A percentile compares a stretch with the other conserved stretches of the same genome.
Conservation (phyloP, 2,888 invertebrate genomes). For the Peribatodes rhomboidaria region DNA sequence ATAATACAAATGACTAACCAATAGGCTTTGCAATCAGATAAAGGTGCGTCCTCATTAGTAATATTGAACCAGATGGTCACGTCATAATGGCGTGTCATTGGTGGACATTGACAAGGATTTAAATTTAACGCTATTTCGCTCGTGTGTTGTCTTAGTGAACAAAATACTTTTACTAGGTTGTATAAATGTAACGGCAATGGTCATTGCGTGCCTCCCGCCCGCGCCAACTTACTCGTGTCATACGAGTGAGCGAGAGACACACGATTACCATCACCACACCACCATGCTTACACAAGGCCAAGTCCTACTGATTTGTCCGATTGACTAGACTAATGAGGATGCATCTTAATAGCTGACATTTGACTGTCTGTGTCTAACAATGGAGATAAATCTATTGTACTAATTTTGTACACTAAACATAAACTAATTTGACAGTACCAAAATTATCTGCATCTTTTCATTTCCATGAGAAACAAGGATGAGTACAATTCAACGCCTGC, state of each 20-base stretch:
- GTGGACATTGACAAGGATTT: background rate
- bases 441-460: background rate
- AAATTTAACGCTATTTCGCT: background rate
- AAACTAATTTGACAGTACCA: background rate
- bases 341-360: background rate
- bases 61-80: background rate
- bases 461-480: background rate
- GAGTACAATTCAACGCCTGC: background rate
- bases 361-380: background rate
- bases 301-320: background rate
- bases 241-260: too few relatives aligned
- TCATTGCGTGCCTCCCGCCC: too few relatives aligned
- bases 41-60: background rate
- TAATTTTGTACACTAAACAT: background rate
- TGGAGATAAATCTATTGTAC: background rate
- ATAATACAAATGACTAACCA: constrained; percentile 34
- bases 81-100: background rate
- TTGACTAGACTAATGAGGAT: background rate
- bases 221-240: too few relatives aligned
- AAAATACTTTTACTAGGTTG: background rate
- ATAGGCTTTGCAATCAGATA: constrained; percentile 22
- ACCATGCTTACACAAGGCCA: too few relatives aligned
- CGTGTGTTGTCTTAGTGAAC: background rate
- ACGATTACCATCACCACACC: too few relatives aligned
- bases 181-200: too few relatives aligned